Evolutionary conservation across 1,140 invertebrate genomes (phyloP).

Genomic region (Artemia franciscana): DNA sequence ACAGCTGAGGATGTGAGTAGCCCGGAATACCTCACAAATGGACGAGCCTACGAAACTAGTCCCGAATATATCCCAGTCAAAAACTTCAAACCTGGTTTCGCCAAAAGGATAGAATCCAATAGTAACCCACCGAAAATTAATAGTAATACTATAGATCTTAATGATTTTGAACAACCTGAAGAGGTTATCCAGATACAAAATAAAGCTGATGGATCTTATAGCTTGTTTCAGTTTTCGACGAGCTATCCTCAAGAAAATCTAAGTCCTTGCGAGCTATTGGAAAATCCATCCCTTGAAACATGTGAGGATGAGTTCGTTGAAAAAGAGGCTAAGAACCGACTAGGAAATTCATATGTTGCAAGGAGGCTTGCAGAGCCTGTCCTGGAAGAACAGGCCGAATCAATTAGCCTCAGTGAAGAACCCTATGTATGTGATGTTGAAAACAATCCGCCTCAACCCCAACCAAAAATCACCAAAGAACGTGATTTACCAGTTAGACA

Average conservation of each 20-base stretch:
- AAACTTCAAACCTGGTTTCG: background rate
- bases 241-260: background rate
- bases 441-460: background rate
- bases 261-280: background rate
- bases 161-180: background rate
- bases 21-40: background rate
- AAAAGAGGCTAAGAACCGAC: background rate
- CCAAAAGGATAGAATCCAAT: background rate
- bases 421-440: background rate
- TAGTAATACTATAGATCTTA: background rate
- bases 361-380: background rate
- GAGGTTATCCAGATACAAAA: background rate
- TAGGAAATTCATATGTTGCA: conserved; percentile 4
- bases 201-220: background rate
- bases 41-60: background rate
- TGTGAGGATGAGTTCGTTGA: background rate
- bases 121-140: conserved; percentile 13
- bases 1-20: background rate
- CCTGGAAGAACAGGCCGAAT: background rate
- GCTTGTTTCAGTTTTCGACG: background rate
- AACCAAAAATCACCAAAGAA: background rate
- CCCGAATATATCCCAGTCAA: background rate
- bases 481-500: background rate
- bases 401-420: background rate
- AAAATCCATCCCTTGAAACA: background rate